Conservation (phyloP, 2,797 vertebrate species). For the Melanogrammus aeglefinus region DNA sequence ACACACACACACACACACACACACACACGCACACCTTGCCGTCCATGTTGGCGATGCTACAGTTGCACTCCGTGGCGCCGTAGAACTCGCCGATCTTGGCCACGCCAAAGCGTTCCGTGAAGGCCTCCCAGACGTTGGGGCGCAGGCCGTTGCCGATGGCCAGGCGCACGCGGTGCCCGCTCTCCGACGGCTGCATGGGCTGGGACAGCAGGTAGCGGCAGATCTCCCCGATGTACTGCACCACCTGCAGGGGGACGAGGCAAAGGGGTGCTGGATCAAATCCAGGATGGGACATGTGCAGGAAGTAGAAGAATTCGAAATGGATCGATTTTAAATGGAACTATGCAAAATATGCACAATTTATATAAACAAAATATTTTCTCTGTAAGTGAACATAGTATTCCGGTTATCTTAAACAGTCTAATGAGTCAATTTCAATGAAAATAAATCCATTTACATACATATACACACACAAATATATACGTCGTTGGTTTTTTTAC, state of each 20-base stretch:
- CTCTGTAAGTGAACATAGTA: neutral
- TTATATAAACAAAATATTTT: too few relatives aligned
- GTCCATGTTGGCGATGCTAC: constrained; percentile 92
- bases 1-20: neutral
- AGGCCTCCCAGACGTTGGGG: constrained; percentile 89
- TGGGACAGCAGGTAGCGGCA: constrained; percentile 90
- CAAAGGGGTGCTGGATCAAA: neutral
- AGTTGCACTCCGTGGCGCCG: constrained; percentile 94
- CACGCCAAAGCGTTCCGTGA: constrained; percentile 80
- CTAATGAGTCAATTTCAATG: neutral
- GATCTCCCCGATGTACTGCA: constrained; percentile 95
- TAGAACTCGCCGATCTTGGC: constrained; percentile 91
- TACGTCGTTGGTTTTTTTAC: neutral
- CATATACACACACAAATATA: neutral
- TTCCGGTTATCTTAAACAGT: neutral
- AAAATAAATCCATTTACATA: neutral
- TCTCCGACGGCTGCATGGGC: constrained; percentile 76
- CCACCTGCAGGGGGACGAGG: constrained; percentile 69
- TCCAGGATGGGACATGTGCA: neutral
- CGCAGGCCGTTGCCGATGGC: constrained; percentile 88
- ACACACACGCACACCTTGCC: constrained; percentile 77
- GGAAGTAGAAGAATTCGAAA: neutral
- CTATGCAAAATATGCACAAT: neutral
- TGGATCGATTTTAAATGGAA: neutral
- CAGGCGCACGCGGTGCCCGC: constrained; percentile 79